Evolutionary conservation across 2,888 invertebrate genomes (phyloP).

Genomic region (Parnassius apollo): DNA sequence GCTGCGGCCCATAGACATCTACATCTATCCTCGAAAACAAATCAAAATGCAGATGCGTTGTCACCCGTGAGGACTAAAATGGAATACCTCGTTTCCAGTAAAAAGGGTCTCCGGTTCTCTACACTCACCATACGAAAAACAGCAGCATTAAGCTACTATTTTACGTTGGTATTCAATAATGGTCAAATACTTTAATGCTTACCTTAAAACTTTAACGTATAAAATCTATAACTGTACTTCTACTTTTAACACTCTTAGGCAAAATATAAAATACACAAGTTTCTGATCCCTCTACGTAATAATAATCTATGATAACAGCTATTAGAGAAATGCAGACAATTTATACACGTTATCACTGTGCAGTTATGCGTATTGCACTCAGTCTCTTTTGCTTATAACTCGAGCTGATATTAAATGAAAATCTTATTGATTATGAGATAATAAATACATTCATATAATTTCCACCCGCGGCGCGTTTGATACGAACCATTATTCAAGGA

Average conservation of each 20-base stretch:
- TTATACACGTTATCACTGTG: constrained; percentile 65
- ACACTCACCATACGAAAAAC: too few relatives aligned
- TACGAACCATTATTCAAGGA: constrained; percentile 18
- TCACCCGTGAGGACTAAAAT: too few relatives aligned
- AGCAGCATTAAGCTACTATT: too few relatives aligned
- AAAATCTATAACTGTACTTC: too few relatives aligned
- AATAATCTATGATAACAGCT: constrained; percentile 50
- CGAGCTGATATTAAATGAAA: constrained; percentile 37
- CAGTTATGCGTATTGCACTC: constrained; percentile 63
- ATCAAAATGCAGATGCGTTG: too few relatives aligned
- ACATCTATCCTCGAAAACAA: too few relatives aligned
- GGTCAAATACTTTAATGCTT: too few relatives aligned
- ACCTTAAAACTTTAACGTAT: too few relatives aligned
- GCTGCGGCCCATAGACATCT: too few relatives aligned
- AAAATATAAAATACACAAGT: neutral
- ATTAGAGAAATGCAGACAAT: constrained; percentile 65
- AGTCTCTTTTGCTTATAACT: constrained; percentile 49
- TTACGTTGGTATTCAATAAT: too few relatives aligned
- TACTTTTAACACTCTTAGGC: neutral
- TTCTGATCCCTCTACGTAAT: constrained; percentile 33
- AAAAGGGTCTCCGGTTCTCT: too few relatives aligned
- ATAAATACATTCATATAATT: constrained; percentile 23
- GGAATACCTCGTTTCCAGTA: too few relatives aligned
- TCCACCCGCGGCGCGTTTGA: constrained; percentile 26
- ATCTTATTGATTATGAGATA: constrained; percentile 27